Conservation (phyloP, 2,888 invertebrate genomes). For the Sphecodes monilicornis region DNA sequence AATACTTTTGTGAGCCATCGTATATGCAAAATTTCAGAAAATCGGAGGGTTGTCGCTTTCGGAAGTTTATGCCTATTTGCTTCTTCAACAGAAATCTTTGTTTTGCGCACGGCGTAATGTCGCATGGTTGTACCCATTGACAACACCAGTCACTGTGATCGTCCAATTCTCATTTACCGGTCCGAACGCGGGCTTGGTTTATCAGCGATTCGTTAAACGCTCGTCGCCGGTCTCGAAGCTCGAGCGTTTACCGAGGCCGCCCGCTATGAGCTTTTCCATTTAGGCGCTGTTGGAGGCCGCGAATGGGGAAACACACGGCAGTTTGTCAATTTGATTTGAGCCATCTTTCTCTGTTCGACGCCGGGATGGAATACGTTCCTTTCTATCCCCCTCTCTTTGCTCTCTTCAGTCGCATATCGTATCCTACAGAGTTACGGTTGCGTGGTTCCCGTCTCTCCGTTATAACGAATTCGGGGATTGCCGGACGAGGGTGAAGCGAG, state of each 20-base stretch:
- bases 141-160: neutral
- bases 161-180: neutral
- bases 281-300: slow-evolving; percentile 14
- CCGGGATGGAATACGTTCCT: slow-evolving; percentile 14
- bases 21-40: no score
- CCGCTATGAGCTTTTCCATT: slow-evolving; percentile 3
- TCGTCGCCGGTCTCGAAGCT: neutral
- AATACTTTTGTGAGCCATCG: no score
- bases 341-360: slow-evolving; percentile 55
- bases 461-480: slow-evolving; percentile 69
- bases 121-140: neutral
- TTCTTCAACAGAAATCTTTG: neutral
- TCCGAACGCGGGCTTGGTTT: neutral
- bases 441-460: slow-evolving; percentile 64
- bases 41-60: no score
- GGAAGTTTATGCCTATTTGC: no score
- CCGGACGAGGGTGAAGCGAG: slow-evolving; percentile 50
- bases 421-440: slow-evolving; percentile 67
- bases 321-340: slow-evolving; percentile 69
- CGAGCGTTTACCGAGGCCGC: slow-evolving; percentile 1
- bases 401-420: slow-evolving; percentile 52
- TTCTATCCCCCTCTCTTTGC: slow-evolving; percentile 24
- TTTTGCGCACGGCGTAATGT: neutral
- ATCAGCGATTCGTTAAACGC: slow-evolving; percentile 11
- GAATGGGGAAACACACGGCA: slow-evolving; percentile 58